phyloP scores from a whole-genome alignment of 1,140 invertebrate species.

The Rhyacophila brunnea region DNA sequence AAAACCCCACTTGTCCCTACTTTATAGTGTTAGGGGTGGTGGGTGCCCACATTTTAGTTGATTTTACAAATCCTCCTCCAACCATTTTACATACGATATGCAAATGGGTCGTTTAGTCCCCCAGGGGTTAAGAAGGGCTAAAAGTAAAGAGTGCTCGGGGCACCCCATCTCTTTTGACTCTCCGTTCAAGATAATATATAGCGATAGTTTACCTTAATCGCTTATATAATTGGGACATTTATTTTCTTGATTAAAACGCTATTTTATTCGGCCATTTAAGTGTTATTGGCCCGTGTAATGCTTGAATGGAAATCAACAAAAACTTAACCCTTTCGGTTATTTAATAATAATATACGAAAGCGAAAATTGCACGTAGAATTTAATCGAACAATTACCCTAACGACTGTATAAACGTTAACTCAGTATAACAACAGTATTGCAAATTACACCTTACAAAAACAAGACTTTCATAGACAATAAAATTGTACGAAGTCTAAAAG shows the following conservation, averaged over 20 bases:
- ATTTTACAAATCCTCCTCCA: conserved; percentile 36
- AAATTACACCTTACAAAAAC: no score
- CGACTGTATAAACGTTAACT: no score
- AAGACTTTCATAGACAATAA: no score
- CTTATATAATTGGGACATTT: conserved; percentile 33
- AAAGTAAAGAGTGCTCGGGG: conserved; percentile 31
- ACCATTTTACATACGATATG: conserved; percentile 35
- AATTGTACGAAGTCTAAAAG: no score
- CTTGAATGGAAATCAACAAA: background rate
- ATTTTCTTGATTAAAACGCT: conserved; percentile 31
- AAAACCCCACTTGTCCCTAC: conserved; percentile 9
- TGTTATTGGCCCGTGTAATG: conserved; percentile 1
- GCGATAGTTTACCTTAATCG: conserved; percentile 34
- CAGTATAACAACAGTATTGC: no score
- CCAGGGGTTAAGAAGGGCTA: conserved; percentile 15
- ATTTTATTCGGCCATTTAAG: conserved; percentile 18
- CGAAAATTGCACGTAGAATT: no score
- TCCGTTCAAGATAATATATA: conserved; percentile 31
- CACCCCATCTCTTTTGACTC: conserved; percentile 5
- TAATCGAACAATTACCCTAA: no score
- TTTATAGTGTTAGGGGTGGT: conserved; percentile 12
- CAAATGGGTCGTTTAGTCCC: conserved; percentile 32
- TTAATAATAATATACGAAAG: no score
- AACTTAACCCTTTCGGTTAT: background rate
- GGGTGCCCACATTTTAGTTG: conserved; percentile 25